Conservation (phyloP, 2,888 invertebrate genomes). For the Lamellibrachia columna region DNA sequence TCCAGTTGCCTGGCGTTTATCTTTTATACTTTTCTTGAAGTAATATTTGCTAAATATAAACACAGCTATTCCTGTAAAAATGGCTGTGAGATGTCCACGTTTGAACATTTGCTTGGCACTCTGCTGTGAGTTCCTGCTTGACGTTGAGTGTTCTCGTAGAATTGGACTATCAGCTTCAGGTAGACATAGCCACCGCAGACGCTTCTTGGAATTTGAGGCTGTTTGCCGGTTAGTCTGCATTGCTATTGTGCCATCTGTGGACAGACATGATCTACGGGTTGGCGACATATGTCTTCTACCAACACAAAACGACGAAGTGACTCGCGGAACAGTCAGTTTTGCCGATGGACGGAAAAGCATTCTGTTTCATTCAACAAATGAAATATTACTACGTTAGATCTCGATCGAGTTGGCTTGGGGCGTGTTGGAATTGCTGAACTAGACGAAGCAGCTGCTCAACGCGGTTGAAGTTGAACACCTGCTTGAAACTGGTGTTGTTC, state of each 20-base stretch:
- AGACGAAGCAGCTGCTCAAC: background rate
- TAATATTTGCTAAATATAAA: background rate
- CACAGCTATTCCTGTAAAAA: background rate
- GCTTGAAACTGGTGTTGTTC: background rate
- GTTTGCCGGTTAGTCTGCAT: too few species aligned
- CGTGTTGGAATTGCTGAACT: background rate
- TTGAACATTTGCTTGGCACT: background rate
- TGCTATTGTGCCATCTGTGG: background rate
- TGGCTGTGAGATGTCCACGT: background rate
- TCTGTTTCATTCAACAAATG: background rate
- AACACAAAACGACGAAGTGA: background rate
- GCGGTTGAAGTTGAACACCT: background rate
- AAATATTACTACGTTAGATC: background rate
- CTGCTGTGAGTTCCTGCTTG: conserved; percentile 3
- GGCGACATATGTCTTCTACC: background rate
- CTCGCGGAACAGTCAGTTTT: background rate
- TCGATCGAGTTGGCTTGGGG: background rate
- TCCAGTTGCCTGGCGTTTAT: background rate
- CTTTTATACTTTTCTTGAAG: background rate
- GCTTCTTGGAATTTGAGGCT: background rate
- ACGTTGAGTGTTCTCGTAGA: background rate
- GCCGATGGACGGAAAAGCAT: background rate
- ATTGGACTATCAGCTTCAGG: background rate
- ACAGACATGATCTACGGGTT: background rate
- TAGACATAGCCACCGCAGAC: background rate